Evolutionary conservation across 2,888 invertebrate species (phyloP).

Genomic region (Troides helena): DNA sequence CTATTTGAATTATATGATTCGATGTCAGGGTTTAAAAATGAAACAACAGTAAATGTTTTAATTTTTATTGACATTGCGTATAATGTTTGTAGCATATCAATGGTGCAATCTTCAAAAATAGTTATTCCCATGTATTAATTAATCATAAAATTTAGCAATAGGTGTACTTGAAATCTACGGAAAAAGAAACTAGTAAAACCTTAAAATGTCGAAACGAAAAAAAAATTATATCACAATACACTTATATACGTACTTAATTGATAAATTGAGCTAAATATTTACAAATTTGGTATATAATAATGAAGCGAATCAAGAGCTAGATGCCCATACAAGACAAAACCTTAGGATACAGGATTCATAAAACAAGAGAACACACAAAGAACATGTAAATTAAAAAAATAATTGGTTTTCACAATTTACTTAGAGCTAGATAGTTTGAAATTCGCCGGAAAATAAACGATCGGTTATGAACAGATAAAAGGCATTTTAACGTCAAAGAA

Average conservation of each 20-base stretch:
- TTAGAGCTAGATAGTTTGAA: neutral
- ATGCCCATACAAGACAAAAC: slow-evolving; percentile 9
- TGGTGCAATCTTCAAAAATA: slow-evolving; percentile 46
- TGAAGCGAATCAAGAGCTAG: slow-evolving; percentile 18
- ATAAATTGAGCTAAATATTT: slow-evolving; percentile 72
- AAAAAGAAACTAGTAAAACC: slow-evolving; percentile 45
- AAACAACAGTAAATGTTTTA: slow-evolving; percentile 32
- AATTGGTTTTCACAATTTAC: neutral
- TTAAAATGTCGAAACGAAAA: slow-evolving; percentile 47
- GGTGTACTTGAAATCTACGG: slow-evolving; percentile 36
- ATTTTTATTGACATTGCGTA: slow-evolving; percentile 53
- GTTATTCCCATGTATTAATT: slow-evolving; percentile 32
- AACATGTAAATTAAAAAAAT: neutral
- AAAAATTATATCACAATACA: slow-evolving; percentile 66
- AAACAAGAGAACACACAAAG: neutral
- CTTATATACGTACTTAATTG: slow-evolving; percentile 51
- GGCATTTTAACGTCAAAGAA: neutral
- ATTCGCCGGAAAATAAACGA: neutral
- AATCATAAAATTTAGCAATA: slow-evolving; percentile 32
- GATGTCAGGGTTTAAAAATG: slow-evolving; percentile 13
- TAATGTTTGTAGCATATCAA: slow-evolving; percentile 50
- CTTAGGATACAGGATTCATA: slow-evolving; percentile 3
- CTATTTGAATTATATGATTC: no score
- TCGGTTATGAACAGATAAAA: neutral
- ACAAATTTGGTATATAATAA: slow-evolving; percentile 54